A percentile compares a stretch with the other conserved stretches of the same genome.
Evolutionary conservation across 2,797 vertebrate genomes (phyloP).

Genomic region (Sebastes melanostomus): DNA sequence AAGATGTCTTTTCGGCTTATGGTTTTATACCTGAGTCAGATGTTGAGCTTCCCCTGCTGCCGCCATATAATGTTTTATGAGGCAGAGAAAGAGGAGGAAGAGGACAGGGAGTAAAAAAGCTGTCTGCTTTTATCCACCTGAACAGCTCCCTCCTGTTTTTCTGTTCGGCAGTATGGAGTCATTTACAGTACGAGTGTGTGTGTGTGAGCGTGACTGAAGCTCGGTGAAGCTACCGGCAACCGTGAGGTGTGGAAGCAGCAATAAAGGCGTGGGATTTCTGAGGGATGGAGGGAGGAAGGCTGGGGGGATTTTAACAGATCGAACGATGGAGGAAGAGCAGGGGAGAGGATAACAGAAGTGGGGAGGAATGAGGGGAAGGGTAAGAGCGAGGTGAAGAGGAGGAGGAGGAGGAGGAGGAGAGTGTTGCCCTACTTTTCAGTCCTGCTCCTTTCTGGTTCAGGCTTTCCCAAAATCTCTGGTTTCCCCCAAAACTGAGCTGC

Average conservation of each 20-base stretch:
- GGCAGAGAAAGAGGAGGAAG: not conserved
- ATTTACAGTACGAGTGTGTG: not conserved
- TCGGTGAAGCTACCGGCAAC: not conserved
- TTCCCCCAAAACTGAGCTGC: not conserved
- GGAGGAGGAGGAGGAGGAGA: constrained; percentile 9
- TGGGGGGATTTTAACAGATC: constrained; percentile 3
- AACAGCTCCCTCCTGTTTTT: constrained; percentile 4
- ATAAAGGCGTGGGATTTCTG: constrained; percentile 40
- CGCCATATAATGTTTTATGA: not conserved
- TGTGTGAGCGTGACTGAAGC: not conserved
- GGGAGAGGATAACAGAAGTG: not conserved
- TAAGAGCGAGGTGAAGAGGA: not conserved
- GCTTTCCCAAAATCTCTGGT: constrained; percentile 24
- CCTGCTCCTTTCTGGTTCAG: constrained; percentile 26
- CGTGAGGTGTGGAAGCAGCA: constrained; percentile 18
- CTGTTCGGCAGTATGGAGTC: constrained; percentile 4
- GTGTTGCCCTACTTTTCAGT: constrained; percentile 55
- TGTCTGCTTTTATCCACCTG: constrained; percentile 22
- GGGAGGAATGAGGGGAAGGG: not conserved
- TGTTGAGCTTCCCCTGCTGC: not conserved
- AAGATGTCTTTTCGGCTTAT: not conserved
- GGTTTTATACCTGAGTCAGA: not conserved
- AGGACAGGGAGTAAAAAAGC: constrained; percentile 6
- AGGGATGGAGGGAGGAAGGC: constrained; percentile 11
- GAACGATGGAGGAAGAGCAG: constrained; percentile 2